phyloP scores from a whole-genome alignment of 2,113 vertebrate species.

The Cyanoramphus novaezelandiae region DNA sequence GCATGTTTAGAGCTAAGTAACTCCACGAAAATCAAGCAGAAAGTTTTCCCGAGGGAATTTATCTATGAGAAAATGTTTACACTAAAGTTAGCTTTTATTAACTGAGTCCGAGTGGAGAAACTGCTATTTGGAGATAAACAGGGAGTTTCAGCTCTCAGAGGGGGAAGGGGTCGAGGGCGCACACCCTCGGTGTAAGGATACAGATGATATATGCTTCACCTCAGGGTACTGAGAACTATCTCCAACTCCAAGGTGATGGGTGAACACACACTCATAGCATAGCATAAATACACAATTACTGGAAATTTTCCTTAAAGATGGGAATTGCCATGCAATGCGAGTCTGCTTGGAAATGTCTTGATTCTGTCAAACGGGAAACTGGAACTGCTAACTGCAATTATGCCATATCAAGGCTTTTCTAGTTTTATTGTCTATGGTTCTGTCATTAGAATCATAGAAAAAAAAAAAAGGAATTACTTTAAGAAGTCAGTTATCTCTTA shows the following conservation, averaged over 20 bases:
- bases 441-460: neutral
- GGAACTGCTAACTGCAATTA: neutral
- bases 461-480: neutral
- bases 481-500: neutral
- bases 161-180: neutral
- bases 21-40: conserved; percentile 11
- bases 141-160: neutral
- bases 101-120: neutral
- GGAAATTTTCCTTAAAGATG: neutral
- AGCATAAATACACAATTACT: neutral
- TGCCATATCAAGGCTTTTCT: neutral
- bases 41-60: conserved; percentile 51
- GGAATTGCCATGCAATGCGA: accelerated
- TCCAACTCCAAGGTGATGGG: neutral
- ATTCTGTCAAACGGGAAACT: neutral
- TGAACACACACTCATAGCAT: neutral
- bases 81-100: conserved; percentile 36
- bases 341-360: neutral
- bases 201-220: neutral
- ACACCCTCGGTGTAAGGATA: neutral
- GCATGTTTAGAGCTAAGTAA: neutral
- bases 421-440: neutral
- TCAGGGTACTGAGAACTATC: neutral
- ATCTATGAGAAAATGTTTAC: conserved; percentile 5
- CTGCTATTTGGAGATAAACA: conserved; percentile 44